Base-by-base conservation (phyloP, 2,888 invertebrate species). In the Latheticus oryzae region DNA sequence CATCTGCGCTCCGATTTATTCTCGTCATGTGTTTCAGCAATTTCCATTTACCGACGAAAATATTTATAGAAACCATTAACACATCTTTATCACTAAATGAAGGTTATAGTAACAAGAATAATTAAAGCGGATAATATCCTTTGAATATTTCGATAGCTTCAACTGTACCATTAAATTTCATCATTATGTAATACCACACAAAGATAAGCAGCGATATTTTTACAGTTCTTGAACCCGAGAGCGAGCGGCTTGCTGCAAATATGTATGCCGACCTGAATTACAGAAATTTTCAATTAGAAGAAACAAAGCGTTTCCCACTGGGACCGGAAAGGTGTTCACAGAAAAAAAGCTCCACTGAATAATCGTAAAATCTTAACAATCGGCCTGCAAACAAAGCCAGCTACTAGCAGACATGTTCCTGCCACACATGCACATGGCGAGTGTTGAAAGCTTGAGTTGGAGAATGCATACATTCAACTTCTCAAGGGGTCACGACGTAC, bases 61-160 rank as follows among this genome's bases (percentile, higher is more conserved):
- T 47, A 47, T 47, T 47, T 47, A 47, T 47, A 35, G 33, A 47
- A 47, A 47, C 33, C 47, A 47, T 47, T 47, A 47, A 35, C 47
- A 35, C 47, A 35, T 47, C 47, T 47, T 47, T 47, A 47, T 47
- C 47, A 21, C 47, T 28, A 13, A n/a, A 13, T 17, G 45, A 45
- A 45, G 45, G 45, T 45, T 45, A 45, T 19, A n/a, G n/a, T n/a
- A 45, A 32, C 32, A 9, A 30, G 16, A 23, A 17, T 28, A 26
- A 42, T 42, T 42, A 42, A 42, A 42, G 24, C 24, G 40, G 26
- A 40, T 26, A 40, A 21, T 15, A 40, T 24, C 26, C 21, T 13
- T 11, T 5, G 13, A 40, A 40, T 11, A 5, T 24, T 40, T 40
- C 42, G 17, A 35, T 35, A 4, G 17, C 35, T n/a, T 9, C 17